These are phyloP conservation scores for Streptopelia turtur DNA, from an alignment of 2,797 vertebrate species.

Conservation along the genomic window DNA sequence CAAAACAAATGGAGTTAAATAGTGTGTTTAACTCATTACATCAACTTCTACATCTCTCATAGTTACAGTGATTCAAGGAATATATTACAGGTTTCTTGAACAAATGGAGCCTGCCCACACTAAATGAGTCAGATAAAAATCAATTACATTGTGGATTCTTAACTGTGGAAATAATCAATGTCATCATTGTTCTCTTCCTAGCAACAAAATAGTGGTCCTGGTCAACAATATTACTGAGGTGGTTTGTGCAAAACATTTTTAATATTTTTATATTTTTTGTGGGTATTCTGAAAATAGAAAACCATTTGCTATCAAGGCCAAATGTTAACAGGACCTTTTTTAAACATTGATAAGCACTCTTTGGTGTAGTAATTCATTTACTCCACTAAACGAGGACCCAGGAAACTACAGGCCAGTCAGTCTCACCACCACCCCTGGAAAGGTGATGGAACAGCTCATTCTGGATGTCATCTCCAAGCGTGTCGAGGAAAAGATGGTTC, in stretches of 20 bases:
- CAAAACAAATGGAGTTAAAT: slow-evolving; percentile 32
- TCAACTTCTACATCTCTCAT: slow-evolving; percentile 40
- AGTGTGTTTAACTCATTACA: slow-evolving; percentile 48
- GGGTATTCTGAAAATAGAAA: background rate
- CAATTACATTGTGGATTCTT: slow-evolving; percentile 71
- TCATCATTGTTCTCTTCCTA: slow-evolving; percentile 30
- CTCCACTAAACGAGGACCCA: too few relatives aligned
- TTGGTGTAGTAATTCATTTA: background rate
- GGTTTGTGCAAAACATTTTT: background rate
- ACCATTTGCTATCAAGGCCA: background rate
- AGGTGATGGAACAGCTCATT: too few relatives aligned
- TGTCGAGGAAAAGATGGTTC: too few relatives aligned
- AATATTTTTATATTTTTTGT: background rate
- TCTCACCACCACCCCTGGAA: too few relatives aligned
- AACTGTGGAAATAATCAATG: slow-evolving; percentile 66
- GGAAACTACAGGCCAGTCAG: too few relatives aligned
- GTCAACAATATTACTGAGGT: slow-evolving; percentile 11
- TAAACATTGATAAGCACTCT: background rate
- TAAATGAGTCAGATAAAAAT: slow-evolving; percentile 75
- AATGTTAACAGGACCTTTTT: background rate
- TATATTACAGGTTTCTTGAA: slow-evolving; percentile 65
- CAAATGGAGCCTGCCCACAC: slow-evolving; percentile 74
- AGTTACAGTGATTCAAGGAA: slow-evolving; percentile 69
- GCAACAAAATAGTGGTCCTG: slow-evolving; percentile 32
- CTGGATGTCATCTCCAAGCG: too few relatives aligned